Conservation (phyloP, 2,113 vertebrate genomes). For the Coptodon rendalli region DNA sequence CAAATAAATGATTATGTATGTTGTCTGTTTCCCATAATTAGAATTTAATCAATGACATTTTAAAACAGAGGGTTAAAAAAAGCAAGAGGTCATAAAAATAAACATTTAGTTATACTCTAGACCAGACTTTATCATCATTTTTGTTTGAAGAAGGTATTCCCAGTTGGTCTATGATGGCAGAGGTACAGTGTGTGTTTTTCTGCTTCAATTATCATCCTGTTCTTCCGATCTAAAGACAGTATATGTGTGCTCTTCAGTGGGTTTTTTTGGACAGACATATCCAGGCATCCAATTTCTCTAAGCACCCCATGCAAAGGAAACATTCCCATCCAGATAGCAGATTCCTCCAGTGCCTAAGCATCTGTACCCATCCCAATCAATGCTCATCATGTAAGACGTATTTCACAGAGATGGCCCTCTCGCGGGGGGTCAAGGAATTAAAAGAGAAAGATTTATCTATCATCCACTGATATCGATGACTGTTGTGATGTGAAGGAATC, state of each 20-base stretch:
- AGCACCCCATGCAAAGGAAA: slow-evolving; percentile 40
- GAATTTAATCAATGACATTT: slow-evolving; percentile 8
- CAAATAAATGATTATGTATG: slow-evolving; percentile 6
- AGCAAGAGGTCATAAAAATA: not conserved
- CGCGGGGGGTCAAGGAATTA: slow-evolving; percentile 10
- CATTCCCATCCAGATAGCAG: slow-evolving; percentile 7
- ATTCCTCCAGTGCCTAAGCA: not conserved
- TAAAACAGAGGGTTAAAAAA: not conserved
- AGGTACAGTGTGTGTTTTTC: not conserved
- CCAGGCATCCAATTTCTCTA: not conserved
- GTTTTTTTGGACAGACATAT: not conserved
- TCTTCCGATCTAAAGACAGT: not conserved
- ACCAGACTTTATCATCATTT: not conserved
- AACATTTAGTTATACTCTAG: not conserved
- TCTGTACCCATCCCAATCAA: slow-evolving; percentile 43
- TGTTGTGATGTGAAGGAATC: not conserved
- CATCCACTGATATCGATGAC: slow-evolving; percentile 6
- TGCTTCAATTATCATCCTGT: not conserved
- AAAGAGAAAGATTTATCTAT: slow-evolving; percentile 10
- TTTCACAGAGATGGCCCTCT: slow-evolving; percentile 47
- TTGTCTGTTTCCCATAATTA: not conserved
- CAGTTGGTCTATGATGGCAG: not conserved
- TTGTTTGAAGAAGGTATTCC: not conserved
- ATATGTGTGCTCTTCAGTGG: not conserved
- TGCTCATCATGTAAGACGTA: slow-evolving; percentile 64